phyloP scores from a whole-genome alignment of 2,888 invertebrate genomes.

The Congeria kusceri region DNA sequence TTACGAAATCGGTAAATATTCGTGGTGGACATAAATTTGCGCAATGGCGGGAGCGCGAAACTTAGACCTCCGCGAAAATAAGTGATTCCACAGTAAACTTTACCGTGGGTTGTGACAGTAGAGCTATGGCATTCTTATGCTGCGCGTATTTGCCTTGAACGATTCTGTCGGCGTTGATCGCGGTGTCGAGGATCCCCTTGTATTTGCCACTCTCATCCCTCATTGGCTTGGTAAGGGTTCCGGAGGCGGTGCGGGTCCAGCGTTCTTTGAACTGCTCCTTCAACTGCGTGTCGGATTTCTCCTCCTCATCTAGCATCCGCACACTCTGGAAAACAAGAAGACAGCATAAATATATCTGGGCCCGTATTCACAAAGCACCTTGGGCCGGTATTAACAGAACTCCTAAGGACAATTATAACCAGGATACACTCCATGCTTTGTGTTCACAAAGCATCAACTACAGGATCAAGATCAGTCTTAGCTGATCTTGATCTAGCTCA shows the following conservation, averaged over 20 bases:
- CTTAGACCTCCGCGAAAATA: no score
- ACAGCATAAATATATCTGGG: no score
- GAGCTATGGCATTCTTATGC: constrained; percentile 92
- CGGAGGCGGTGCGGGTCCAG: constrained; percentile 96
- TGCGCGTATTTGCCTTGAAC: constrained; percentile 94
- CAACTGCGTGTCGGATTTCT: constrained; percentile 94
- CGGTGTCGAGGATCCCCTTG: constrained; percentile 94
- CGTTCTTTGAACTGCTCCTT: constrained; percentile 95
- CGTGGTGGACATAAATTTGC: no score
- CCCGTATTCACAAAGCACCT: no score
- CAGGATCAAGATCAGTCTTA: no score
- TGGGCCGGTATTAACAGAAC: no score
- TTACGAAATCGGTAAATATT: no score
- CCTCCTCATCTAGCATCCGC: constrained; percentile 94
- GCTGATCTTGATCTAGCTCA: no score
- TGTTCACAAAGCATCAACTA: no score
- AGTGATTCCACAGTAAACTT: constrained; percentile 28
- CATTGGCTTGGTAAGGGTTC: constrained; percentile 93
- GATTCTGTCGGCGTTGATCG: constrained; percentile 92
- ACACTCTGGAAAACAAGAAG: constrained; percentile 80
- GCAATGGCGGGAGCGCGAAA: no score
- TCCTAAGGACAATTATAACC: no score
- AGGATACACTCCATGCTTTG: no score
- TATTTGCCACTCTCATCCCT: constrained; percentile 96
- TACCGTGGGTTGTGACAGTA: constrained; percentile 91